These are phyloP conservation scores for Ceratoteleas bidentatus DNA, from an alignment of 1,140 invertebrate species.

Conservation along the genomic window DNA sequence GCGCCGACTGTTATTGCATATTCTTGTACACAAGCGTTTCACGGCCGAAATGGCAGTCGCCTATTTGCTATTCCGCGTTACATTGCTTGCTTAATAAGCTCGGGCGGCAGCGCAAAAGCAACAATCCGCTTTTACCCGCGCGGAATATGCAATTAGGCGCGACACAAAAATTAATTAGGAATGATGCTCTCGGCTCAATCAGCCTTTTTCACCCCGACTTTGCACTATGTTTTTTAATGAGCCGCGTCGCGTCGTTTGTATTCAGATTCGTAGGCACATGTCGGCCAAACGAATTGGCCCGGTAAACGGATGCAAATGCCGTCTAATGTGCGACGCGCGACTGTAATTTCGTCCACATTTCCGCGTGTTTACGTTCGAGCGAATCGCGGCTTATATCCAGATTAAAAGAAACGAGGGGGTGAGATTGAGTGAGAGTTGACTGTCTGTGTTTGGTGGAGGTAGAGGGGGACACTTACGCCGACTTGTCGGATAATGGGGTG, in stretches of 20 bases:
- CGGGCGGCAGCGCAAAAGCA: conserved; percentile 33
- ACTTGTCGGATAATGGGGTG: too few species aligned
- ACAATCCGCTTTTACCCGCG: conserved; percentile 32
- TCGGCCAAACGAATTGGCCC: conserved; percentile 7
- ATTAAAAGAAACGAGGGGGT: too few species aligned
- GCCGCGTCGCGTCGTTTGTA: conserved; percentile 23
- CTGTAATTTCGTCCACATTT: too few species aligned
- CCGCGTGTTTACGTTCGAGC: too few species aligned
- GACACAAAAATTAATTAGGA: conserved; percentile 51
- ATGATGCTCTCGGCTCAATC: conserved; percentile 39
- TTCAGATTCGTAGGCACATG: conserved; percentile 20
- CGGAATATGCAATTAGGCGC: conserved; percentile 48
- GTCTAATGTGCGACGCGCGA: conserved; percentile 7
- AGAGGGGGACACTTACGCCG: too few species aligned
- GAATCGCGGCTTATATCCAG: too few species aligned
- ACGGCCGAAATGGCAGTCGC: conserved; percentile 42
- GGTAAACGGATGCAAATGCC: conserved; percentile 10
- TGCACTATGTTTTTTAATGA: conserved; percentile 39
- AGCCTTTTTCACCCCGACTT: conserved; percentile 19
- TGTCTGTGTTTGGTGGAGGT: too few species aligned
- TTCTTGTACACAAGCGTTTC: conserved; percentile 41
- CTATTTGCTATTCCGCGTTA: conserved; percentile 55
- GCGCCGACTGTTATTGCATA: conserved; percentile 40
- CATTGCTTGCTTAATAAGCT: conserved; percentile 49
- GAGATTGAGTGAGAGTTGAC: too few species aligned